Base-by-base conservation (phyloP, 2,888 invertebrate genomes). In the Chirona hameri region DNA sequence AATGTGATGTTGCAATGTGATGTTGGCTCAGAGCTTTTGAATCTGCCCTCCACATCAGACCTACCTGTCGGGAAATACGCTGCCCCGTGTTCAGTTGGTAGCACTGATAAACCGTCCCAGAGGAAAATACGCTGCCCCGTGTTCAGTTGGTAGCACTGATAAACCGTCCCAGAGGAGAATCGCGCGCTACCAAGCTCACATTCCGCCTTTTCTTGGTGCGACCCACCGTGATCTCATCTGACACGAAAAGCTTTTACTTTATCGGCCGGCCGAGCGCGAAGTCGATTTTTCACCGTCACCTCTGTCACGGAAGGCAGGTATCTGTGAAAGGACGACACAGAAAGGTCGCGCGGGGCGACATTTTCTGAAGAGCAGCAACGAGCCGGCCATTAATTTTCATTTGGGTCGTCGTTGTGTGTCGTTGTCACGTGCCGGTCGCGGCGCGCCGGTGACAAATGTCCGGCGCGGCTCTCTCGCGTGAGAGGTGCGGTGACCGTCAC, bases 331-430 rank as follows among this genome's bases (percentile, higher is more conserved):
- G 76, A 76, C 39, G 76, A 76, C 24, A 27, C 76, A 24, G 76
- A 24, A 9, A 18, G 39, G 76, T 24, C 39, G 10, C 76, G 46
- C 21, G 39, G 39, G 5, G 39, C 10, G 18, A 24, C 29, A 21
- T 46, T 21, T 24, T 10, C 76, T 39, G 39, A 76, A 46, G 39
- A 76, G 46, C 76, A 39, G 39, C 76, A 27, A 24, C 76, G 76
- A 31, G 76, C 31, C 65, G 27, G 24, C 46, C 76, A 76, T 76
- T 46, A 76, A 46, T 76, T 76, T 76, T 76, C 76, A 76, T 76
- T 76, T 76, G 76, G 39, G 39, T 12, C 39, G 39, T 21, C 46
- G 76, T 76, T 76, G 76, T 76, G 24, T 9, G 76, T 39, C 9
- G 24, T 39, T 24, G 76, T 72, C 72, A 15, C 31, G 29, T 15